A percentile compares a stretch with the other conserved stretches of the same genome.
Evolutionary conservation across 2,888 invertebrate species (phyloP).

Genomic region (Rotaria macrura): DNA sequence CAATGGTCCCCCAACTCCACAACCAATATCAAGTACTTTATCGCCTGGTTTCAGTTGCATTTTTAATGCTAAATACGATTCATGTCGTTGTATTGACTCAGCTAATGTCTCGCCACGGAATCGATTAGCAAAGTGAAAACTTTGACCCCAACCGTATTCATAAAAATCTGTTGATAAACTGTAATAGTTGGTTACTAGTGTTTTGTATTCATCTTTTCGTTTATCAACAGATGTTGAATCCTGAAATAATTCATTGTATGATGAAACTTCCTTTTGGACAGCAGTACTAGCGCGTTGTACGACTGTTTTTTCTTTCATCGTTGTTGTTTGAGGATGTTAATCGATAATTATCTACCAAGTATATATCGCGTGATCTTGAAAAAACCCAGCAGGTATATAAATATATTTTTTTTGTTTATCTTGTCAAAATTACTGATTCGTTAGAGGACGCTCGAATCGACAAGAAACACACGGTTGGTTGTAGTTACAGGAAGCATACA

Average conservation of each 20-base stretch:
- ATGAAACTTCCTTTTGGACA: neutral
- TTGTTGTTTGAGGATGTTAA: neutral
- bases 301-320: neutral
- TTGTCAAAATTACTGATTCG: neutral
- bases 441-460: neutral
- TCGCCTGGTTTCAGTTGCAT: constrained; percentile 34
- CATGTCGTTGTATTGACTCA: constrained; percentile 35
- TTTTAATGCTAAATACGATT: constrained; percentile 36
- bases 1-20: constrained; percentile 36
- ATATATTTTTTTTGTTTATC: neutral
- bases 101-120: constrained; percentile 34
- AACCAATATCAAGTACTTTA: constrained; percentile 36
- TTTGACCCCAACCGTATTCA: constrained; percentile 37
- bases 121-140: constrained; percentile 36
- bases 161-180: constrained; percentile 37
- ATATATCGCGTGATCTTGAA: neutral
- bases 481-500: neutral
- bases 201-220: constrained; percentile 24
- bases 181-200: constrained; percentile 34
- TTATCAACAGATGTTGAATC: neutral
- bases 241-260: neutral
- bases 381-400: too few species aligned
- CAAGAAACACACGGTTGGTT: neutral
- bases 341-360: too few species aligned
- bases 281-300: neutral